Percentiles rank a stretch among this genome's conserved stretches.
Conservation (phyloP, 2,113 vertebrate species). For the Potamarius usumacintae region DNA sequence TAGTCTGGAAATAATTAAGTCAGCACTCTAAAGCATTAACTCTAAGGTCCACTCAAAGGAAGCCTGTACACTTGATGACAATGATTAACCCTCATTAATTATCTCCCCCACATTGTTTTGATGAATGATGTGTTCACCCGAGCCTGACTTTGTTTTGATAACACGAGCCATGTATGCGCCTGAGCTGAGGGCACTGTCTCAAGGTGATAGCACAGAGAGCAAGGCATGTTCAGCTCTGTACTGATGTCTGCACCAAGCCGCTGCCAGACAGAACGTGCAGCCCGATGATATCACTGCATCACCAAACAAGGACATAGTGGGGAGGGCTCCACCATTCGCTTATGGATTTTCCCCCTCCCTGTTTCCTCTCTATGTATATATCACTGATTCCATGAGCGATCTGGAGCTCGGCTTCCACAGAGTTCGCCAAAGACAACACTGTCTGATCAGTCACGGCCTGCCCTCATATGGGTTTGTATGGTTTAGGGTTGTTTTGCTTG, state of each 20-base stretch:
- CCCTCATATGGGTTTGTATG: constrained; percentile 38
- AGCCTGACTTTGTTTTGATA: constrained; percentile 53
- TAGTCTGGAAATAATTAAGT: constrained; percentile 24
- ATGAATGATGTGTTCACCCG: constrained; percentile 43
- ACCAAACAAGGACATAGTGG: constrained; percentile 52
- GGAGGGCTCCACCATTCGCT: constrained; percentile 70
- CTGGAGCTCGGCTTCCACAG: constrained; percentile 62
- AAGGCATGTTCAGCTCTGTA: constrained; percentile 27
- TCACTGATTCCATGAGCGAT: constrained; percentile 67
- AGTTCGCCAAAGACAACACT: constrained; percentile 68
- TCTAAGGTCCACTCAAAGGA: constrained; percentile 7
- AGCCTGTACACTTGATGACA: constrained; percentile 30
- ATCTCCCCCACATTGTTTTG: constrained; percentile 44
- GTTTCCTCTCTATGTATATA: constrained; percentile 66
- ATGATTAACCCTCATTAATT: constrained; percentile 53
- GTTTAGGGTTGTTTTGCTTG: constrained; percentile 56
- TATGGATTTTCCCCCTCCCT: constrained; percentile 46
- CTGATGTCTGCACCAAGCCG: constrained; percentile 53
- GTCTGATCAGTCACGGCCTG: constrained; percentile 52
- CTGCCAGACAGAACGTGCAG: constrained; percentile 58
- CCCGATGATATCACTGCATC: constrained; percentile 72
- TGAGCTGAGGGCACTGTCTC: constrained; percentile 42
- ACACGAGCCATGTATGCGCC: constrained; percentile 32
- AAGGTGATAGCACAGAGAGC: constrained; percentile 45
- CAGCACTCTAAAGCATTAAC: constrained; percentile 44